Evolutionary conservation across 2,113 vertebrate genomes (phyloP).

Genomic region (Ailuropoda melanoleuca): DNA sequence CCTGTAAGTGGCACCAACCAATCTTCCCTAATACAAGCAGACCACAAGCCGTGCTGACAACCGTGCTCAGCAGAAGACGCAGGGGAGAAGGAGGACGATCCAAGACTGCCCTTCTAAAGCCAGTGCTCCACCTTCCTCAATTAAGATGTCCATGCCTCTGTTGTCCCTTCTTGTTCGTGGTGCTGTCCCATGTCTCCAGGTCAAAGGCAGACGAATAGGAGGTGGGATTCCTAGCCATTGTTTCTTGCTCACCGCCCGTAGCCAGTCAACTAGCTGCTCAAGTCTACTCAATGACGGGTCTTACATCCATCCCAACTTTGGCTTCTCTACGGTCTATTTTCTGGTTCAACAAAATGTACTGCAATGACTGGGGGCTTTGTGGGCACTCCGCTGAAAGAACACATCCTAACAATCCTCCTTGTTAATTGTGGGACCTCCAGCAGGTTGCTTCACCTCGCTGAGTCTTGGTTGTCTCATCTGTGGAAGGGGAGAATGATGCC

Average conservation of each 20-base stretch:
- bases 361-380: neutral
- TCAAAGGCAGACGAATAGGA: neutral
- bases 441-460: neutral
- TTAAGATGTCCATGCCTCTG: neutral
- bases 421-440: neutral
- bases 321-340: neutral
- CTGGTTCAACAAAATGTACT: neutral
- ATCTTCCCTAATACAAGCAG: constrained; percentile 58
- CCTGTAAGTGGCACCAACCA: constrained; percentile 63
- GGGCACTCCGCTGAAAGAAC: neutral
- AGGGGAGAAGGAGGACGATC: neutral
- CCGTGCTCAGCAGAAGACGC: neutral
- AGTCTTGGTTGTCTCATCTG: neutral
- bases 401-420: neutral
- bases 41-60: neutral
- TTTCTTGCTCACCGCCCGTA: neutral
- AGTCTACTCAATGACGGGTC: neutral
- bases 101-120: neutral
- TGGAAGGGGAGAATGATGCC: neutral
- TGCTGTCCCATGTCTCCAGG: neutral
- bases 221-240: neutral
- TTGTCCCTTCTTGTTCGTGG: neutral
- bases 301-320: neutral
- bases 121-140: neutral
- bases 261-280: too few relatives aligned